These are phyloP conservation scores for Atrichornis clamosus DNA, from an alignment of 2,113 vertebrate genomes.

Conservation along the genomic window DNA sequence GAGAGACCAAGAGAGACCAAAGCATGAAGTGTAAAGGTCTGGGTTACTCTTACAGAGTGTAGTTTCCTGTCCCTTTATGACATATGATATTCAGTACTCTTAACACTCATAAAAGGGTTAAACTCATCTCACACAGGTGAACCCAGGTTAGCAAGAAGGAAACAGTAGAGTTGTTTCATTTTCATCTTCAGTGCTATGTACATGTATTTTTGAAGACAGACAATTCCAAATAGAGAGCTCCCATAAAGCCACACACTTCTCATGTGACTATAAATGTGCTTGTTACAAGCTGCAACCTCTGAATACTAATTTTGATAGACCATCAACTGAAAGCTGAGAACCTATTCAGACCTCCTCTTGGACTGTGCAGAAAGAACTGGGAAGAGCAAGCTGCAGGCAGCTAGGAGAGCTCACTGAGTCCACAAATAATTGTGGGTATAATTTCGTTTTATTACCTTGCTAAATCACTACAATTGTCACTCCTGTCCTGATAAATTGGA, in stretches of 20 bases:
- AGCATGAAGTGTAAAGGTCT: neutral
- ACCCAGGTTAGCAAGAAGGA: conserved; percentile 45
- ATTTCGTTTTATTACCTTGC: neutral
- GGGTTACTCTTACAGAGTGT: neutral
- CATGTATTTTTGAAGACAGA: neutral
- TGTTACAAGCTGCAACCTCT: neutral
- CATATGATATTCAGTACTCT: neutral
- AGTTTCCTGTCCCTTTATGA: neutral
- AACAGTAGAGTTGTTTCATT: conserved; percentile 4
- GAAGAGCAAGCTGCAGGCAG: neutral
- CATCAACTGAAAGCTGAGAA: neutral
- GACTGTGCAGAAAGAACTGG: neutral
- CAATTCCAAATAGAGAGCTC: neutral
- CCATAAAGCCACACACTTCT: neutral
- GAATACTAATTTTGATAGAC: conserved; percentile 22
- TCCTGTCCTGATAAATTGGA: neutral
- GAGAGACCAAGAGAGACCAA: neutral
- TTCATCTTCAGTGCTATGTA: neutral
- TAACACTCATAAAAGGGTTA: conserved; percentile 1
- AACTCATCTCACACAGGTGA: conserved; percentile 36
- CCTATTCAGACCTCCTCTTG: neutral
- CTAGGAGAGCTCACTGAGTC: neutral
- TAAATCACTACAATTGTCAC: neutral
- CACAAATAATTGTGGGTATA: neutral
- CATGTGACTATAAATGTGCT: neutral